Conservation (phyloP, 2,888 invertebrate species). For the Lasioglossum malachurum region DNA sequence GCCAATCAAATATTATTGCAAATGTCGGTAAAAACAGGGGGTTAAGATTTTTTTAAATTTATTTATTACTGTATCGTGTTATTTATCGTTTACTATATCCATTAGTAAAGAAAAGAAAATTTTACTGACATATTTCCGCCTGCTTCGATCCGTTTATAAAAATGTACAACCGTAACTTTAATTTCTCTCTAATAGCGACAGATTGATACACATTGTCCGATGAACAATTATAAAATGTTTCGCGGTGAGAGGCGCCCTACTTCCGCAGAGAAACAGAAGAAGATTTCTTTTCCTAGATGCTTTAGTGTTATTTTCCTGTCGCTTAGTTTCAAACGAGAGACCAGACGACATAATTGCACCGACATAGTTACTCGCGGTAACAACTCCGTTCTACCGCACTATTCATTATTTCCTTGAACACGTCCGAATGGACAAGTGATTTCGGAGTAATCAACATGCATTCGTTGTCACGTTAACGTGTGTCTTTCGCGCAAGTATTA, state of each 20-base stretch:
- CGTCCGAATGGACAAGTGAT: background rate
- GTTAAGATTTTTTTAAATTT: too few species aligned
- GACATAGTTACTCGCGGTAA: background rate
- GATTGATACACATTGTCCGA: background rate
- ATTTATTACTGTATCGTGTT: background rate
- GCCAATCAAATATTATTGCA: background rate
- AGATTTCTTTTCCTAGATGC: constrained; percentile 19
- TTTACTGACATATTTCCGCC: background rate
- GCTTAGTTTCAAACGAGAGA: background rate
- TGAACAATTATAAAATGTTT: background rate
- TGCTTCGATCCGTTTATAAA: background rate
- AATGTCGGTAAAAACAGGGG: background rate
- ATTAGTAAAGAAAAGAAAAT: background rate
- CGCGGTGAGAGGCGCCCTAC: background rate
- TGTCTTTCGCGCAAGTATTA: too few species aligned
- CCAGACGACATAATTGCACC: background rate
- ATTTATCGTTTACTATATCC: background rate
- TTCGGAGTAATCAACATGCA: background rate
- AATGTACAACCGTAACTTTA: background rate
- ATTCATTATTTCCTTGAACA: background rate
- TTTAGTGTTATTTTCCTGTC: constrained; percentile 1
- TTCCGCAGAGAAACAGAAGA: background rate
- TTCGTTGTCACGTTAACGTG: too few species aligned
- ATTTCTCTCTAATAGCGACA: background rate
- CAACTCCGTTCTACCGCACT: background rate